phyloP scores from a whole-genome alignment of 2,113 vertebrate genomes.

The Urocitellus parryii region DNA sequence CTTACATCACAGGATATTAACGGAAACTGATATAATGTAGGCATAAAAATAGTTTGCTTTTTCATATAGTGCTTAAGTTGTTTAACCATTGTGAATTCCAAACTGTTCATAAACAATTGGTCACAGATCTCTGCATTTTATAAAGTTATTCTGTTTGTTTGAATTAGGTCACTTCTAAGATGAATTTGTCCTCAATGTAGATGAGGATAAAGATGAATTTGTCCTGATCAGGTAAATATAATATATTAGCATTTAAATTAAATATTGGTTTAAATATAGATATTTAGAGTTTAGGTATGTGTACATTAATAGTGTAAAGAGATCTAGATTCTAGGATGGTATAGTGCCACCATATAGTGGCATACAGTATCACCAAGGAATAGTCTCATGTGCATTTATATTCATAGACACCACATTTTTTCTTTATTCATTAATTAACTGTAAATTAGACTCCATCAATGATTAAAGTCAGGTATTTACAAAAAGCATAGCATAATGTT shows the following conservation, averaged over 20 bases:
- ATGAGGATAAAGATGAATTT: too few species aligned
- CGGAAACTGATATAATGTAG: not conserved
- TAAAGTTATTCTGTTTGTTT: not conserved
- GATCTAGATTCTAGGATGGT: not conserved
- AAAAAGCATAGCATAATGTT: constrained; percentile 4
- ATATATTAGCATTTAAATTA: not conserved
- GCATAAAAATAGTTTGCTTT: not conserved
- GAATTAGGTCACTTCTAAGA: not conserved
- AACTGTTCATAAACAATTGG: not conserved
- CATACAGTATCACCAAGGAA: not conserved
- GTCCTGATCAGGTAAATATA: not conserved
- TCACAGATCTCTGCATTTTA: not conserved
- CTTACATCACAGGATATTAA: not conserved
- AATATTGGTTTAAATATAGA: not conserved
- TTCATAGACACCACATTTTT: not conserved
- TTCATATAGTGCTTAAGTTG: not conserved
- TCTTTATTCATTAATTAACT: not conserved
- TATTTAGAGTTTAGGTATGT: not conserved
- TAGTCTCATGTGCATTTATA: not conserved
- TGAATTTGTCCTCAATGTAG: not conserved
- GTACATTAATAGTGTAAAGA: not conserved
- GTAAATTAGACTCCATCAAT: not conserved
- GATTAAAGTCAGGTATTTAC: constrained; percentile 20
- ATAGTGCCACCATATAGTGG: not conserved
- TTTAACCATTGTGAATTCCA: not conserved